phyloP scores from a whole-genome alignment of 2,113 vertebrate genomes.

The Cichladusa arquata region DNA sequence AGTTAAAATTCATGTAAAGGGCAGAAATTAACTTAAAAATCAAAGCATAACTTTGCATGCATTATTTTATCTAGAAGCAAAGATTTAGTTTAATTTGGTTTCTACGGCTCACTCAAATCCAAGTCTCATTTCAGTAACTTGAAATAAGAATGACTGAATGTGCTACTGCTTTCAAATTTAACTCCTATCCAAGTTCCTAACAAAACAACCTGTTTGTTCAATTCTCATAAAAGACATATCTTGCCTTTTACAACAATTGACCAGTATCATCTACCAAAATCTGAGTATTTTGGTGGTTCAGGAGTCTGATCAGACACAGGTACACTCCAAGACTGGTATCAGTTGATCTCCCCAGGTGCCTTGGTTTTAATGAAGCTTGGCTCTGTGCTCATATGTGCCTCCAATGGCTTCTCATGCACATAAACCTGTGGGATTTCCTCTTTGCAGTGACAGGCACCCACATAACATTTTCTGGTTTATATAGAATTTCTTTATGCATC shows the following conservation, averaged over 20 bases:
- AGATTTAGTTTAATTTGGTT: neutral
- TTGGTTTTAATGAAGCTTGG: neutral
- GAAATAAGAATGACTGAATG: neutral
- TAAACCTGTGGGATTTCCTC: neutral
- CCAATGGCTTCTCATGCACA: neutral
- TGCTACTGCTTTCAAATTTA: neutral
- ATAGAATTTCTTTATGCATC: neutral
- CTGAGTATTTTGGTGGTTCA: neutral
- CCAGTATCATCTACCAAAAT: neutral
- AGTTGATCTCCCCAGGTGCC: neutral
- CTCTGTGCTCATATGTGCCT: neutral
- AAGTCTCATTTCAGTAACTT: neutral
- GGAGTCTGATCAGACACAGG: neutral
- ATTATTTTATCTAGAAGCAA: neutral
- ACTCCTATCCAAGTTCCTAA: neutral
- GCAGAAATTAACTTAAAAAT: neutral
- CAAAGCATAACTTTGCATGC: neutral
- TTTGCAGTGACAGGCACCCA: neutral
- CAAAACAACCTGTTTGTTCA: neutral
- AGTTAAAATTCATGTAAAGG: neutral
- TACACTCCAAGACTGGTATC: neutral
- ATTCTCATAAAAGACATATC: rapidly evolving
- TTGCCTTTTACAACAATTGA: neutral
- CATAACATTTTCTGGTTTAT: neutral
- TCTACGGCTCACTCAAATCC: neutral